phyloP scores from a whole-genome alignment of 2,797 vertebrate genomes.

The Cryptoprocta ferox region DNA sequence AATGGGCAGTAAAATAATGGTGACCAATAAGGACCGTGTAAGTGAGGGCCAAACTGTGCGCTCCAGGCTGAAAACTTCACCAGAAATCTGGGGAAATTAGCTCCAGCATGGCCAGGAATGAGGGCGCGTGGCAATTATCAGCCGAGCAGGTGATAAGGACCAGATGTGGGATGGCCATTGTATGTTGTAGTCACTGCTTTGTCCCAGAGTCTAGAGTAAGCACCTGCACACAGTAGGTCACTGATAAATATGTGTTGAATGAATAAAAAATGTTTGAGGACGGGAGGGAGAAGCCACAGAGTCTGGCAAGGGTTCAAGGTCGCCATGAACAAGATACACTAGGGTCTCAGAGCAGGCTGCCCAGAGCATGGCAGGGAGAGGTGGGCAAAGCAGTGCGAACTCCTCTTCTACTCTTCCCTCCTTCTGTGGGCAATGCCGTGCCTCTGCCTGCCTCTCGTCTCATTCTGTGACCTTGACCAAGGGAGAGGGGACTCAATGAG shows the following conservation, averaged over 20 bases:
- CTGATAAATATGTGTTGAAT: not conserved
- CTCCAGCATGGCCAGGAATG: not conserved
- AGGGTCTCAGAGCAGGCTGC: not conserved
- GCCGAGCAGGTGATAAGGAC: not conserved
- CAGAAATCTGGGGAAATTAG: not conserved
- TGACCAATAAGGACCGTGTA: not conserved
- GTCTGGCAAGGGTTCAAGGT: not conserved
- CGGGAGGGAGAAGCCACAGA: not conserved
- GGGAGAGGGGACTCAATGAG: not conserved
- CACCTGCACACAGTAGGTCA: not conserved
- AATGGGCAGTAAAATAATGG: not conserved
- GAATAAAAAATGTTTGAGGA: not conserved
- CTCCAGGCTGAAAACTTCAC: not conserved
- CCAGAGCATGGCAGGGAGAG: not conserved
- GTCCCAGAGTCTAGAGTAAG: not conserved
- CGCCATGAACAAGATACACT: not conserved
- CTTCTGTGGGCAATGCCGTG: accelerated
- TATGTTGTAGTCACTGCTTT: not conserved
- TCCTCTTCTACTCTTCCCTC: not conserved
- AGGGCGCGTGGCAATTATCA: not conserved
- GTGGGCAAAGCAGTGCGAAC: accelerated
- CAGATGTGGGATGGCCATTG: not conserved
- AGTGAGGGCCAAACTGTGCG: not conserved
- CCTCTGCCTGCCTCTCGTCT: not conserved
- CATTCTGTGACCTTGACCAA: not conserved